Base-by-base conservation (phyloP, 2,888 invertebrate genomes). In the Pristionchus exspectatus region DNA sequence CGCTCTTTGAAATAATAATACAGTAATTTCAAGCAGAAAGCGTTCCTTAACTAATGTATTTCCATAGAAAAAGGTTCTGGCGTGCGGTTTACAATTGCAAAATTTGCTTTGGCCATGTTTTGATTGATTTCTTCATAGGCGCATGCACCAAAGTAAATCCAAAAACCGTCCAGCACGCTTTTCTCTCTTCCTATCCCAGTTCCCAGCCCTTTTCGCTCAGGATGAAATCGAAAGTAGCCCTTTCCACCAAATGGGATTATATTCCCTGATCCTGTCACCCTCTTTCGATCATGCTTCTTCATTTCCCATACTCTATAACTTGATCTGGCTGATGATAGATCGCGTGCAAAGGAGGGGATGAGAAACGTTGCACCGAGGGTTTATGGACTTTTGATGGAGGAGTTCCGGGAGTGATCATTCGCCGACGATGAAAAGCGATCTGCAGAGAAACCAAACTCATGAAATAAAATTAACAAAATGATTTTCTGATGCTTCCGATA, bases 161-260 rank as follows among this genome's bases (percentile, higher is more conserved):
- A 50, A 50, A 50, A 50, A 77, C 21, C 33, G 30, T 72, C 12
- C 4, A 16, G 72, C 33, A 14, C 44, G 77, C 38, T 44, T 74
- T 38, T 50, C 77, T 50, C 77, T 50, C 69, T 2, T 77, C 44
- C 77, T 50, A 33, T 77, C 77, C 77, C 24, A 44, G 77, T 38
- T 72, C 72, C 33, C 5, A 30, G 33, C 27, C 27, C 27, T n/a
- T 33, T 74, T 74, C 33, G 33, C 69, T 3, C 74, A 16, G 38
- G n/a, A 27, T 16, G 77, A 77, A 77, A 77, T 77, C 77, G 77
- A 77, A 77, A 77, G 77, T 77, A 18, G n/a, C 77, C 38, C 33
- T 72, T 30, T 5, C 38, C 77, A 24, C 30, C 18, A 12, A 38
- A 27, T 27, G 33, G 77, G 77, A 77, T 77, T 44, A 77, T 77